phyloP scores from a whole-genome alignment of 2,113 vertebrate species.

The Calyptomena viridis region DNA sequence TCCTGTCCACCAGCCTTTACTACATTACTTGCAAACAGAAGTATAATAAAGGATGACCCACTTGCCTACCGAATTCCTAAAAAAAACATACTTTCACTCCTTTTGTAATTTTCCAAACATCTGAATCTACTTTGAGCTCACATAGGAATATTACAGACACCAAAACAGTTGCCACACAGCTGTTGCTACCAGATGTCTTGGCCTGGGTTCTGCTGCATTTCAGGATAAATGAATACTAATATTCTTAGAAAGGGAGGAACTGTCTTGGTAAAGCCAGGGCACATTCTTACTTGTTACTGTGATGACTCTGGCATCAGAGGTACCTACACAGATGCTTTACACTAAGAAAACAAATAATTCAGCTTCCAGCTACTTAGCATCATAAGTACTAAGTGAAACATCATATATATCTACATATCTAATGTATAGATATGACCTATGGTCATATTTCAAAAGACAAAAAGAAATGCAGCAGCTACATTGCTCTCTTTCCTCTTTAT shows the following conservation, averaged over 20 bases:
- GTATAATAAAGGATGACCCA: fast-evolving
- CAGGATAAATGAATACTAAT: not conserved
- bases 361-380: not conserved
- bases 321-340: not conserved
- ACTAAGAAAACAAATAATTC: not conserved
- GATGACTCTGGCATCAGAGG: not conserved
- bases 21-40: not conserved
- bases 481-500: not conserved
- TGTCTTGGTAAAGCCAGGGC: not conserved
- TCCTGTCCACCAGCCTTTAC: not conserved
- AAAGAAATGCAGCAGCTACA: not conserved
- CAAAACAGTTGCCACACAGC: not conserved
- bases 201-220: not conserved
- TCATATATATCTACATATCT: not conserved
- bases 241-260: not conserved
- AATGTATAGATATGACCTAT: not conserved
- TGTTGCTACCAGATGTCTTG: not conserved
- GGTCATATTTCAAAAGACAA: not conserved
- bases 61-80: not conserved
- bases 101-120: not conserved
- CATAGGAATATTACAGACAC: not conserved
- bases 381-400: not conserved
- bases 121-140: not conserved
- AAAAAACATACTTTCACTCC: not conserved
- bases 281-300: not conserved